Evolutionary conservation across 1,140 invertebrate genomes (phyloP).

Genomic region (Aphidius ervi): DNA sequence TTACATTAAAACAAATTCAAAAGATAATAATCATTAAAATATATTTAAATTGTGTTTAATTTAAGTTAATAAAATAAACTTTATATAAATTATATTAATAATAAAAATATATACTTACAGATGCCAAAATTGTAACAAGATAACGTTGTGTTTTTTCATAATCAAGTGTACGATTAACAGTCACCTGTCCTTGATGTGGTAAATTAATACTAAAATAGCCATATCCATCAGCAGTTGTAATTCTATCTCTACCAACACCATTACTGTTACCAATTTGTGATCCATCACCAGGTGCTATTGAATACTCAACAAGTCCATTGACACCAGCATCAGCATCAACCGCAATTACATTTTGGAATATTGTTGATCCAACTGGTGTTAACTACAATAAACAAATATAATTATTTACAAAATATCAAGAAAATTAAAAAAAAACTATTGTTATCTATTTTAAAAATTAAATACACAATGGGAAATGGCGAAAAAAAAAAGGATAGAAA

Average conservation of each 20-base stretch:
- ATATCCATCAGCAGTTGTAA: slow-evolving; percentile 73
- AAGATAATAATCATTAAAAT: too few relatives aligned
- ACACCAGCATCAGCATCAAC: slow-evolving; percentile 81
- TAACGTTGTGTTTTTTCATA: slow-evolving; percentile 86
- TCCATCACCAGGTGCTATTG: slow-evolving; percentile 56
- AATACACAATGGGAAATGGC: too few relatives aligned
- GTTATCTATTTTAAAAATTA: too few relatives aligned
- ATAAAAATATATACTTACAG: slow-evolving; percentile 62
- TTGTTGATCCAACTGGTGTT: slow-evolving; percentile 79
- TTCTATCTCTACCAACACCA: slow-evolving; percentile 53
- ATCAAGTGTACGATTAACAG: slow-evolving; percentile 82
- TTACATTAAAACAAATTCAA: too few relatives aligned
- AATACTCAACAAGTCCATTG: slow-evolving; percentile 82
- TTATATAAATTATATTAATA: slow-evolving; percentile 3
- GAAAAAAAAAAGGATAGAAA: not conserved
- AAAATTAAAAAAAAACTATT: not conserved
- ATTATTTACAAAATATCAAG: too few relatives aligned
- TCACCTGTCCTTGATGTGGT: slow-evolving; percentile 85
- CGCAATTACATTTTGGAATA: slow-evolving; percentile 80
- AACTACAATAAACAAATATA: slow-evolving; percentile 58
- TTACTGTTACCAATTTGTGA: slow-evolving; percentile 58
- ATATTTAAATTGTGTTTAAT: too few relatives aligned
- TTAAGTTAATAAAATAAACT: not conserved
- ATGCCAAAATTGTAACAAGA: slow-evolving; percentile 82
- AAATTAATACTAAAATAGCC: slow-evolving; percentile 79